A percentile compares a stretch with the other conserved stretches of the same genome.
Conservation (phyloP, 2,113 vertebrate species). For the Pipra filicauda region DNA sequence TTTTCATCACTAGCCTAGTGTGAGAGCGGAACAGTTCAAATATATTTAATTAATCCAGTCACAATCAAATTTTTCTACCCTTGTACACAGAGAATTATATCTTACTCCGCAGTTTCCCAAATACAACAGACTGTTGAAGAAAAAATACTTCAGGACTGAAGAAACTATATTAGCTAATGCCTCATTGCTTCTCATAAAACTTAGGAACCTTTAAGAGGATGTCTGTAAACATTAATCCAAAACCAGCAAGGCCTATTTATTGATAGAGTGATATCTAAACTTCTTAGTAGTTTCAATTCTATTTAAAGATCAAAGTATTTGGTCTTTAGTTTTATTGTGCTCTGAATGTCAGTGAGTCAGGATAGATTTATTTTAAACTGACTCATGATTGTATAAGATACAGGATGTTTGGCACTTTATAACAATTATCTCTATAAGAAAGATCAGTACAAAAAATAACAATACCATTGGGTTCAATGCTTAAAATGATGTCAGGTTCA, state of each 20-base stretch:
- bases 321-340: neutral
- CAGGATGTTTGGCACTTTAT: neutral
- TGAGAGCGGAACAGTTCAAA: neutral
- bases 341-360: neutral
- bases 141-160: neutral
- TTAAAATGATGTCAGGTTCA: neutral
- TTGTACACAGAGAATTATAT: neutral
- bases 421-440: neutral
- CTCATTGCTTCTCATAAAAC: neutral
- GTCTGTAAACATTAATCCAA: neutral
- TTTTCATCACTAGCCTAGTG: neutral
- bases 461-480: neutral
- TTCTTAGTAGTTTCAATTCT: neutral
- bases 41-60: neutral
- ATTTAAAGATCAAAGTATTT: neutral
- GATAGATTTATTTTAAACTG: neutral
- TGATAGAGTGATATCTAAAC: neutral
- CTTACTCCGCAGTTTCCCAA: neutral
- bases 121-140: neutral
- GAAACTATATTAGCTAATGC: neutral
- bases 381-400: neutral
- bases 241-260: neutral
- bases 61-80: neutral
- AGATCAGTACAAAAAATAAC: neutral
- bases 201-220: neutral